Evolutionary conservation across 2,888 invertebrate genomes (phyloP).

Genomic region (Altica lythri): DNA sequence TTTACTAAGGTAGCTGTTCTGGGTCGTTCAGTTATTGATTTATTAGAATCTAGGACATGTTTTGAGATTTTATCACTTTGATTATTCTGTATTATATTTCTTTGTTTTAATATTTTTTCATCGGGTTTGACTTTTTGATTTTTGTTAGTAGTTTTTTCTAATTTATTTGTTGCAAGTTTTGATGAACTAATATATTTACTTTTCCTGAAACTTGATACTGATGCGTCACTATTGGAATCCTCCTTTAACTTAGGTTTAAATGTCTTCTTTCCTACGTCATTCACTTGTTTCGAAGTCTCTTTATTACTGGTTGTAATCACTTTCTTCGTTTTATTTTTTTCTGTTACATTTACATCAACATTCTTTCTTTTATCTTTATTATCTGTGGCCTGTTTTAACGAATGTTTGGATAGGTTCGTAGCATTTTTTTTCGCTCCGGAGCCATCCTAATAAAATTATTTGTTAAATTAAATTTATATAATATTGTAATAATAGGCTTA

Average conservation of each 20-base stretch:
- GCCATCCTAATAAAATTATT: background rate
- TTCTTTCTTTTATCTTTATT: conserved; percentile 4
- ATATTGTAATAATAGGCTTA: too few relatives aligned
- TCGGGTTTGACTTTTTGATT: background rate
- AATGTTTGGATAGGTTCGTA: background rate
- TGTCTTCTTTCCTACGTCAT: too few relatives aligned
- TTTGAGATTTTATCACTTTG: too few relatives aligned
- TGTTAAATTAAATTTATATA: background rate
- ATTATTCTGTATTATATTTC: too few relatives aligned
- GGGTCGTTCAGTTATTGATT: conserved; percentile 51
- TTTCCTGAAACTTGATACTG: too few relatives aligned
- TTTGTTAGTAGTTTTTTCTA: background rate
- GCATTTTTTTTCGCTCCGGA: conserved; percentile 2
- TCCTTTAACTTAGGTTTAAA: too few relatives aligned
- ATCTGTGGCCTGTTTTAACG: background rate
- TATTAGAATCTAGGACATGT: background rate
- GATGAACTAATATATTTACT: too few relatives aligned
- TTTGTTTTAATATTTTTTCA: background rate
- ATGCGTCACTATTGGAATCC: too few relatives aligned
- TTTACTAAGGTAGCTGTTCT: conserved; percentile 54
- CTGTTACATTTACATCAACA: background rate
- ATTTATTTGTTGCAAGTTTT: background rate
- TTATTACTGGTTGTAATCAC: background rate
- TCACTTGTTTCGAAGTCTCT: background rate
- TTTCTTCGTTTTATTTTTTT: background rate